phyloP scores from a whole-genome alignment of 2,797 vertebrate genomes.

The Bradypodion pumilum region DNA sequence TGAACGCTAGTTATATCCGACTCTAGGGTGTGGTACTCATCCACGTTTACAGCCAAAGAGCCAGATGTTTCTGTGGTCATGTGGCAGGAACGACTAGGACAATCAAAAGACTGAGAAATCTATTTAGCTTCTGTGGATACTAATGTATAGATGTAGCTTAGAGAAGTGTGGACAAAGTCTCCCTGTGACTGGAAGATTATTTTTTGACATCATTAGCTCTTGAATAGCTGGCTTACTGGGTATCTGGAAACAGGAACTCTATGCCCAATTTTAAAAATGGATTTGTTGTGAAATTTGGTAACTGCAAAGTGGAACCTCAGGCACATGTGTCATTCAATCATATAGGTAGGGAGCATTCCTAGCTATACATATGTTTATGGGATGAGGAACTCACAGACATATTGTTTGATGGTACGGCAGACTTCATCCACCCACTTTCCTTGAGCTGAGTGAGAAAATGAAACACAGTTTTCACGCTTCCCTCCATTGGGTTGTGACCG shows the following conservation, averaged over 20 bases:
- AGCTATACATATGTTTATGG: conserved; percentile 71
- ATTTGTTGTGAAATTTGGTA: neutral
- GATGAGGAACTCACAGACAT: conserved; percentile 94
- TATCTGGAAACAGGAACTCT: neutral
- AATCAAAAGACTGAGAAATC: neutral
- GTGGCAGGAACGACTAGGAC: no score
- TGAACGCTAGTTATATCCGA: no score
- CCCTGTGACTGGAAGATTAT: neutral
- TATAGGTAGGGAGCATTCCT: neutral
- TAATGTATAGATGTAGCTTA: no score
- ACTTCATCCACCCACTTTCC: conserved; percentile 94
- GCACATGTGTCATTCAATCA: neutral
- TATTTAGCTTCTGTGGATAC: neutral
- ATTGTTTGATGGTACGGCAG: conserved; percentile 90
- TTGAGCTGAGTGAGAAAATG: conserved; percentile 84
- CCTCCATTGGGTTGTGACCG: conserved; percentile 89
- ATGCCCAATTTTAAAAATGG: neutral
- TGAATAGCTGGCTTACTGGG: neutral
- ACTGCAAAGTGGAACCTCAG: neutral
- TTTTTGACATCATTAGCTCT: neutral
- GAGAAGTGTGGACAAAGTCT: neutral
- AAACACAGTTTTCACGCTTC: conserved; percentile 90
- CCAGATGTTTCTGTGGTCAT: no score
- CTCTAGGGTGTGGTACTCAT: no score
- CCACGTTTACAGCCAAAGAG: no score